Percentiles rank a stretch among this genome's conserved stretches.
Evolutionary conservation across 2,113 vertebrate species (phyloP).

Genomic region (Nycticryphes semicollaris): DNA sequence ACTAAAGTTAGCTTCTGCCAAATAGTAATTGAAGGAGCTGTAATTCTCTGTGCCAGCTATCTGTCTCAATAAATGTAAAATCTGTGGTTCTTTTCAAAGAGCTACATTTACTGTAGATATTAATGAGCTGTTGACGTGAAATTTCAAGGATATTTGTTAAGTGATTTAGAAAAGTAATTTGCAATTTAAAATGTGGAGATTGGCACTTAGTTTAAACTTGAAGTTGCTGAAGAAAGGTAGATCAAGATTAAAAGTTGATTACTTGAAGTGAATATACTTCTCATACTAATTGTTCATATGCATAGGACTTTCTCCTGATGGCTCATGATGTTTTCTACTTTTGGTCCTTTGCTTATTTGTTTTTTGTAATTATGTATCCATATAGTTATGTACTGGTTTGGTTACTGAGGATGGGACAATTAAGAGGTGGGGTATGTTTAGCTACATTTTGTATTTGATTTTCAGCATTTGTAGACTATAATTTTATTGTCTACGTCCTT

Average conservation of each 20-base stretch:
- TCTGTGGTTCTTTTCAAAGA: constrained; percentile 69
- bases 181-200: constrained; percentile 67
- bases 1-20: constrained; percentile 76
- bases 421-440: background rate
- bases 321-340: background rate
- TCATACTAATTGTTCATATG: background rate
- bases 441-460: background rate
- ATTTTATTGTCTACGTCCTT: background rate
- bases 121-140: constrained; percentile 77
- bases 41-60: constrained; percentile 71
- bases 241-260: constrained; percentile 44
- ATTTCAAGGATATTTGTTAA: constrained; percentile 76
- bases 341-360: background rate
- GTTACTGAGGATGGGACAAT: background rate
- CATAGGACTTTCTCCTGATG: background rate
- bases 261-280: background rate
- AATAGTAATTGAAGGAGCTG: constrained; percentile 71
- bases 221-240: constrained; percentile 50
- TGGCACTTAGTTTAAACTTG: constrained; percentile 67
- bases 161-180: constrained; percentile 77
- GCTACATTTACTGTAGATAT: constrained; percentile 72
- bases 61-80: constrained; percentile 74
- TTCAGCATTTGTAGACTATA: background rate
- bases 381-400: background rate
- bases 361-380: background rate